Evolutionary conservation across 2,888 invertebrate genomes (phyloP).

Genomic region (Ophioninae sp.): DNA sequence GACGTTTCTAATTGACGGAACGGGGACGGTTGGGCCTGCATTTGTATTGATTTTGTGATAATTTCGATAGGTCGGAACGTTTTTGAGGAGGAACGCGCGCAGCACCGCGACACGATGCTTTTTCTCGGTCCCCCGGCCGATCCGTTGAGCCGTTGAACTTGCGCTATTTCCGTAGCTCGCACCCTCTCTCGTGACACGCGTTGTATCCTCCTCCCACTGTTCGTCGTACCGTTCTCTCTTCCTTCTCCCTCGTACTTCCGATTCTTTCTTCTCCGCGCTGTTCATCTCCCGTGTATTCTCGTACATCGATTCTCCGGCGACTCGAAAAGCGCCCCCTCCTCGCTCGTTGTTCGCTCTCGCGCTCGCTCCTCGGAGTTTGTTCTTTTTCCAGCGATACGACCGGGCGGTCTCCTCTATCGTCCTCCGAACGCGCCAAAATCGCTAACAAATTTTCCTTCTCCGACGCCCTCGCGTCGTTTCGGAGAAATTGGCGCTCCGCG

Average conservation of each 20-base stretch:
- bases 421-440: slow-evolving; percentile 7
- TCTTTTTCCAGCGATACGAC: neutral
- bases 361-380: neutral
- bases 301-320: slow-evolving; percentile 1
- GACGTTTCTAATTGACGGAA: neutral
- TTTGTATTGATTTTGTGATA: neutral
- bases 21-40: neutral
- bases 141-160: slow-evolving; percentile 64
- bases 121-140: slow-evolving; percentile 33
- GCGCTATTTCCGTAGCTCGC: slow-evolving; percentile 64
- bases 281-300: neutral
- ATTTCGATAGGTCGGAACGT: neutral
- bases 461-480: neutral
- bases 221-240: neutral
- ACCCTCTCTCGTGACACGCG: slow-evolving; percentile 30
- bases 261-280: slow-evolving; percentile 3
- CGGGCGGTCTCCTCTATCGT: neutral
- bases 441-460: slow-evolving; percentile 24
- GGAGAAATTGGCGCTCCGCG: slow-evolving; percentile 9
- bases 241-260: slow-evolving; percentile 15
- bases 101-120: slow-evolving; percentile 18
- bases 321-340: neutral
- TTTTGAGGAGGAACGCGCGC: neutral
- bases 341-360: neutral
- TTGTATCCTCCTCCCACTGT: slow-evolving; percentile 14